Percentiles rank a stretch among this genome's conserved stretches.
Conservation (phyloP, 2,888 invertebrate species). For the Amphimallon solstitiale region DNA sequence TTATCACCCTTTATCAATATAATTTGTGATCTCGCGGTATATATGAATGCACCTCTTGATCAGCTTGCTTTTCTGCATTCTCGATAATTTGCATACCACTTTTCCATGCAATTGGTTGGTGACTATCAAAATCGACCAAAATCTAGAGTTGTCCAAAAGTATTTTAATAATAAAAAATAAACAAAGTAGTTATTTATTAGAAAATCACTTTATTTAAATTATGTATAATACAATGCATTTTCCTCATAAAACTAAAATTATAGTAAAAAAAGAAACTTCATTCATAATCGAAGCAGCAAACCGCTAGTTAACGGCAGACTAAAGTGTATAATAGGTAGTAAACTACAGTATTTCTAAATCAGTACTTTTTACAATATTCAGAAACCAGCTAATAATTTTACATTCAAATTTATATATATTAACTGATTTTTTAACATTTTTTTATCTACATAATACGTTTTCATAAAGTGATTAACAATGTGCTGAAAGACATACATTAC, state of each 20-base stretch:
- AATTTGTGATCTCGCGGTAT: no score
- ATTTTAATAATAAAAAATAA: not conserved
- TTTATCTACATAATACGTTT: conserved; percentile 25
- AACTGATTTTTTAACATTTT: conserved; percentile 25
- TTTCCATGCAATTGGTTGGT: no score
- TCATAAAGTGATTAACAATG: conserved; percentile 46
- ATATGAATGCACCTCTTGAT: no score
- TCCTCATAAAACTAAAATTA: conserved; percentile 46
- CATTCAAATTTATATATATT: not conserved
- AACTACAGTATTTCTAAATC: conserved; percentile 54
- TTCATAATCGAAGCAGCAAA: conserved; percentile 37
- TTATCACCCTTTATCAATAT: no score
- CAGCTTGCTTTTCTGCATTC: no score
- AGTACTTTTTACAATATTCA: conserved; percentile 61
- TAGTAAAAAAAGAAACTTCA: conserved; percentile 42
- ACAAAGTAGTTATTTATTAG: conserved; percentile 38
- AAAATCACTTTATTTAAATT: conserved; percentile 50
- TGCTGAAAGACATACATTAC: conserved; percentile 47
- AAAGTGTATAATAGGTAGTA: conserved; percentile 44
- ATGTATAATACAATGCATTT: conserved; percentile 49
- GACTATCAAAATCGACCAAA: no score
- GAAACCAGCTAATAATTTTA: conserved; percentile 24
- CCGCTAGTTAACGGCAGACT: conserved; percentile 43
- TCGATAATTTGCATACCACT: no score
- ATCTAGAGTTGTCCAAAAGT: no score